A percentile compares a stretch with the other conserved stretches of the same genome.
phyloP scores from a whole-genome alignment of 2,113 vertebrate species.

The Andinoacara biseriatus region DNA sequence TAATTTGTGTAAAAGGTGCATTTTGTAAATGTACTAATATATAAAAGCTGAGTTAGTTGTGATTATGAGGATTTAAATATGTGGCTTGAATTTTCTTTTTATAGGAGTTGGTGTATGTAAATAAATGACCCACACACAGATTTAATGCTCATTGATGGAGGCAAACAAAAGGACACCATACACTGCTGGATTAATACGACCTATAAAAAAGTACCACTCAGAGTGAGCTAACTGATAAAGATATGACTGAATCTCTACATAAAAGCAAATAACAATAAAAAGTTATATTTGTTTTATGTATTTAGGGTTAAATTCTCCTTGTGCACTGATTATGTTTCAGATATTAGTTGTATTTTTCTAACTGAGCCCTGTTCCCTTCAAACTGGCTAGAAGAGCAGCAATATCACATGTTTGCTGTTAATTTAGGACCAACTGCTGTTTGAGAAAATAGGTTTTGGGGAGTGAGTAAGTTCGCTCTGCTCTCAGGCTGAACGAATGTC shows the following conservation, averaged over 20 bases:
- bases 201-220: no score
- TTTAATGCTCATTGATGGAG: not conserved
- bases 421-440: not conserved
- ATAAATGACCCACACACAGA: not conserved
- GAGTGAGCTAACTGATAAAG: not conserved
- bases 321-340: not conserved
- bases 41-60: not conserved
- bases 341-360: not conserved
- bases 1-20: not conserved
- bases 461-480: not conserved
- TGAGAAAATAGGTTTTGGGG: not conserved
- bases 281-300: not conserved
- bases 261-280: not conserved
- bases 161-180: not conserved
- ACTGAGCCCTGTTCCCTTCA: not conserved
- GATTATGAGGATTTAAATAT: not conserved
- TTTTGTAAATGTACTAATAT: not conserved
- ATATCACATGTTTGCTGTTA: not conserved
- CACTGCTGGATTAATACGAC: not conserved
- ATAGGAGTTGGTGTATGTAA: not conserved
- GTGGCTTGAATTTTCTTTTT: not conserved
- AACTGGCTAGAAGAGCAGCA: not conserved
- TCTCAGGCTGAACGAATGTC: fast-evolving
- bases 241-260: not conserved
- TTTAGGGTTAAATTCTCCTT: not conserved